Conservation (phyloP, 2,797 vertebrate genomes). For the Holocentrus rufus region DNA sequence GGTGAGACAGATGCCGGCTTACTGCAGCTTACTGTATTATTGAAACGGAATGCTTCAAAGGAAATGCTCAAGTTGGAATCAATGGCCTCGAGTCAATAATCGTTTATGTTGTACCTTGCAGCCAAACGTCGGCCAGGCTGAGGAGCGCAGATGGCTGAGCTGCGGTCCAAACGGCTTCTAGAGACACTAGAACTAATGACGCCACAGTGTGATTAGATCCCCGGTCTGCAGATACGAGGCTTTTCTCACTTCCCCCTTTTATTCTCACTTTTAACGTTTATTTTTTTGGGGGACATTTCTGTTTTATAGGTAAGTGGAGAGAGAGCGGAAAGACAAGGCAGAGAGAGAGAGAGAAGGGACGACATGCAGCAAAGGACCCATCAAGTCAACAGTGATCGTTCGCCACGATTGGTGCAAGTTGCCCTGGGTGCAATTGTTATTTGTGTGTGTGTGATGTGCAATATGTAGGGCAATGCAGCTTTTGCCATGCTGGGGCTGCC, state of each 20-base stretch:
- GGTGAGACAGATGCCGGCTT: background rate
- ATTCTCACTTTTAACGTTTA: constrained; percentile 16
- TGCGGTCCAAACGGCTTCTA: constrained; percentile 59
- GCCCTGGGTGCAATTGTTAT: too few relatives aligned
- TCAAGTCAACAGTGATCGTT: too few relatives aligned
- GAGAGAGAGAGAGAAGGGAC: too few relatives aligned
- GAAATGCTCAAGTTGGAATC: constrained; percentile 41
- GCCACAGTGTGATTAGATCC: constrained; percentile 41
- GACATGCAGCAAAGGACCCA: too few relatives aligned
- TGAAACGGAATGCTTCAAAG: constrained; percentile 40
- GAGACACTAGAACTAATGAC: constrained; percentile 45
- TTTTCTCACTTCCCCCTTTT: constrained; percentile 12
- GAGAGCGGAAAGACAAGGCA: too few relatives aligned
- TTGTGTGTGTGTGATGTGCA: too few relatives aligned
- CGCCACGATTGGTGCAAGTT: too few relatives aligned
- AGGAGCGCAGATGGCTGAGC: constrained; percentile 75
- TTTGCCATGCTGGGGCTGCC: too few relatives aligned
- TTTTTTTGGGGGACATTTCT: too few relatives aligned
- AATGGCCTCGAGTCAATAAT: constrained; percentile 45
- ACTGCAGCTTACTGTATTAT: background rate
- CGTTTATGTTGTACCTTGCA: constrained; percentile 41
- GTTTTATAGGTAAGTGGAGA: too few relatives aligned
- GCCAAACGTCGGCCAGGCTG: constrained; percentile 60
- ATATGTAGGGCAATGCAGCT: too few relatives aligned
- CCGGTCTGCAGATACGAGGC: constrained; percentile 15